These are phyloP conservation scores for Puntigrus tetrazona DNA, from an alignment of 2,113 vertebrate genomes.

Conservation along the genomic window DNA sequence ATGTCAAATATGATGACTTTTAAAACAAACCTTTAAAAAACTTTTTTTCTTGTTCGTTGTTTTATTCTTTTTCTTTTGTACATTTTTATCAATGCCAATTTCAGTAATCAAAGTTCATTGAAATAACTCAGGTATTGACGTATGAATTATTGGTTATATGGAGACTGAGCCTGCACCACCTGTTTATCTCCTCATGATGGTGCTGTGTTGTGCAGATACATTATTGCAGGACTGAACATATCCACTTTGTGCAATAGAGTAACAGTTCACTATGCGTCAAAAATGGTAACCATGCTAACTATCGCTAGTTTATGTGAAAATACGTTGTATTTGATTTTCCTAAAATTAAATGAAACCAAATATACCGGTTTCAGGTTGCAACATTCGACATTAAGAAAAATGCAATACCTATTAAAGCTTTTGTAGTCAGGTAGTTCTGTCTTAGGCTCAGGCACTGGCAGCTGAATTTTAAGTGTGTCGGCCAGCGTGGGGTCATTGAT, in stretches of 20 bases:
- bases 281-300: not conserved
- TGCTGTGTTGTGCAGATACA: not conserved
- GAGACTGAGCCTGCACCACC: not conserved
- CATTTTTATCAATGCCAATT: not conserved
- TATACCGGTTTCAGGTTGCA: not conserved
- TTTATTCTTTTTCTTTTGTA: not conserved
- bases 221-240: not conserved
- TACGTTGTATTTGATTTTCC: not conserved
- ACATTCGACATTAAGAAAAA: not conserved
- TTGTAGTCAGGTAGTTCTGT: constrained; percentile 85
- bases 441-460: constrained; percentile 80
- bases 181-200: constrained; percentile 2
- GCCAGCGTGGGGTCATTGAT: constrained; percentile 86
- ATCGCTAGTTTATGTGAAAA: not conserved
- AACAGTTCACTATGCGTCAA: not conserved
- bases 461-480: constrained; percentile 82
- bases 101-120: not conserved
- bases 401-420: constrained; percentile 91
- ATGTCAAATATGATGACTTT: too few relatives aligned
- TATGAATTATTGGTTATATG: not conserved
- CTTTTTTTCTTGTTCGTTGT: too few relatives aligned
- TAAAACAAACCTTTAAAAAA: too few relatives aligned
- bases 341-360: not conserved
- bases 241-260: not conserved
- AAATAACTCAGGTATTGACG: not conserved